Conservation (phyloP, 2,113 vertebrate genomes). For the Phyllostomus discolor region DNA sequence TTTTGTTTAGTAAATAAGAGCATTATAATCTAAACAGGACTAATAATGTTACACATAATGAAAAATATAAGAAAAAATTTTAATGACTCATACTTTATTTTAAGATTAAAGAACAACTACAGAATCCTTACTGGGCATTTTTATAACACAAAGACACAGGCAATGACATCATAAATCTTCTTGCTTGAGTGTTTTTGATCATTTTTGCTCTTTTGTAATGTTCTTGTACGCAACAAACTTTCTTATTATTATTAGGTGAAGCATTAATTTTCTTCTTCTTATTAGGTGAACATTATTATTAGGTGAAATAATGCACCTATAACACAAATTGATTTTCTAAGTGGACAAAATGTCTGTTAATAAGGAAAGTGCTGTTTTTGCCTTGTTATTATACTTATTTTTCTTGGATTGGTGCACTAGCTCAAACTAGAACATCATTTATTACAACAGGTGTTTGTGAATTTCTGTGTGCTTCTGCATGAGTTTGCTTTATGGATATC, state of each 20-base stretch:
- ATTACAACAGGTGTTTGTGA: accelerated
- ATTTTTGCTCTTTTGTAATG: background rate
- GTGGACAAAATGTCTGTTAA: background rate
- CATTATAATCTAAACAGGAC: background rate
- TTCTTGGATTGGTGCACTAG: background rate
- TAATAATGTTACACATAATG: background rate
- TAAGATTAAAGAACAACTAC: background rate
- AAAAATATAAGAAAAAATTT: background rate
- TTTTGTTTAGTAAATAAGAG: background rate
- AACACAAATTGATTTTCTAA: background rate
- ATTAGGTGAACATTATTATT: background rate
- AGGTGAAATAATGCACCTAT: background rate
- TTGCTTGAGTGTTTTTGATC: background rate
- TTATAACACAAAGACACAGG: background rate
- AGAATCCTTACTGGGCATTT: background rate
- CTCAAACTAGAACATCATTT: background rate
- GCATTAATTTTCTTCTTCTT: too few relatives aligned
- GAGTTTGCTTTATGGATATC: background rate
- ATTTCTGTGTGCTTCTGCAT: background rate
- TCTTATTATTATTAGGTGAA: background rate
- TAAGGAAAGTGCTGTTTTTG: background rate
- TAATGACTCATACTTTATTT: background rate
- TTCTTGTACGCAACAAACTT: background rate
- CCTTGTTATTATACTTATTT: background rate
- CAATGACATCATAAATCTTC: background rate